Conservation (phyloP, 2,797 vertebrate genomes). For the Coccyzus lansbergi region DNA sequence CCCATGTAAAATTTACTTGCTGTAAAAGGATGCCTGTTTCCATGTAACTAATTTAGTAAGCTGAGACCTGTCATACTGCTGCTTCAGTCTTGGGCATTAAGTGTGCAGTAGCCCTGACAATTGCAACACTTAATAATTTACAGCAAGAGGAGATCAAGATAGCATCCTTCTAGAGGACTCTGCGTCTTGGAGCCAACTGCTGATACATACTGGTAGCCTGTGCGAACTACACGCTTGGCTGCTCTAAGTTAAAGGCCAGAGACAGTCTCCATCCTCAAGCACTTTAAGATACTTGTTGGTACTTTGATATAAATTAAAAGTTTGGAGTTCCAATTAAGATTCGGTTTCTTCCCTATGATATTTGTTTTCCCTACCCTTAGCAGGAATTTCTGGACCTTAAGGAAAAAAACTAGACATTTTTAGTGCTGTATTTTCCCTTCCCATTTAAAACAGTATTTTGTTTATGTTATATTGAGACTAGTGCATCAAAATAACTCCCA, state of each 20-base stretch:
- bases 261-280: not conserved
- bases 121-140: constrained; percentile 51
- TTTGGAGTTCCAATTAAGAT: not conserved
- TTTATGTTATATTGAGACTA: not conserved
- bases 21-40: constrained; percentile 55
- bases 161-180: not conserved
- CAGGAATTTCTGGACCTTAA: not conserved
- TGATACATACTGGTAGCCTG: not conserved
- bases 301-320: not conserved
- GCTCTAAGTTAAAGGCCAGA: not conserved
- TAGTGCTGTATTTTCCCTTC: not conserved
- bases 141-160: not conserved
- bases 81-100: not conserved
- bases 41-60: not conserved
- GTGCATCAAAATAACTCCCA: not conserved
- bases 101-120: not conserved
- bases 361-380: not conserved
- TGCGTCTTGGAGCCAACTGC: not conserved
- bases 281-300: not conserved
- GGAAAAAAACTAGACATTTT: not conserved
- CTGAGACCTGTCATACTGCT: not conserved
- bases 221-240: not conserved
- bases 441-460: not conserved
- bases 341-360: fast-evolving
- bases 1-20: constrained; percentile 42